A percentile compares a stretch with the other conserved stretches of the same genome.
phyloP scores from a whole-genome alignment of 64 coral and sea anemone species.

The Montipora efflorescens region DNA sequence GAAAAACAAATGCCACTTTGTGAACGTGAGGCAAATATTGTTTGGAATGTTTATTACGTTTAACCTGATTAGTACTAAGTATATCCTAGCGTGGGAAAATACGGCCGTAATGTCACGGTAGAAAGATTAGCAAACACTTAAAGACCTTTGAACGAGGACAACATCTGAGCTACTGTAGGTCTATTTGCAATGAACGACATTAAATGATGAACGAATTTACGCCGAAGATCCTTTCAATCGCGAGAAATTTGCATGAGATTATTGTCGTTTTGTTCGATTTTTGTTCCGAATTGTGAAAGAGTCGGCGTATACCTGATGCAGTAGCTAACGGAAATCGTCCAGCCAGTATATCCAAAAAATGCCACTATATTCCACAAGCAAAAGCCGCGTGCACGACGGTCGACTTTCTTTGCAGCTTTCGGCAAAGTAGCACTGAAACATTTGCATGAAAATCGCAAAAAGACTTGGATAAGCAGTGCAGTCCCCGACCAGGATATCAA shows the following conservation, averaged over 20 bases:
- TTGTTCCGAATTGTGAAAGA: not conserved
- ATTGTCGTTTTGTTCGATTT: not conserved
- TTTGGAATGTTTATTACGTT: conserved; percentile 23
- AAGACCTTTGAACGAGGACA: not conserved
- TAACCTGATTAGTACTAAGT: conserved; percentile 2
- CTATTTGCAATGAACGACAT: not conserved
- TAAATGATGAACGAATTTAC: not conserved
- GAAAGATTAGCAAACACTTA: conserved; percentile 20
- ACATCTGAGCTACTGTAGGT: not conserved
- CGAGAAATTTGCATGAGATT: not conserved
- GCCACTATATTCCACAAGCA: not conserved
- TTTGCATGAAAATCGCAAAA: not conserved
- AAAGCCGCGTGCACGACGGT: not conserved
- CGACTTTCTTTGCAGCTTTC: not conserved
- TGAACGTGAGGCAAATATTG: conserved; percentile 20
- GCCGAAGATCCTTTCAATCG: not conserved
- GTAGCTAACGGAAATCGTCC: not conserved
- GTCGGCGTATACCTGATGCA: not conserved
- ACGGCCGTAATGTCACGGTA: conserved; percentile 31
- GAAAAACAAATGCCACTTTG: conserved; percentile 5
- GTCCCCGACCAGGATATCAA: not conserved
- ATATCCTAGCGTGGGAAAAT: conserved; percentile 58
- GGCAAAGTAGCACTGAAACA: not conserved
- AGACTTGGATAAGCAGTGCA: not conserved
- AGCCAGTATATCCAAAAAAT: not conserved